Evolutionary conservation across 1,140 invertebrate species (phyloP).

Genomic region (Phymorhynchus buccinoides): DNA sequence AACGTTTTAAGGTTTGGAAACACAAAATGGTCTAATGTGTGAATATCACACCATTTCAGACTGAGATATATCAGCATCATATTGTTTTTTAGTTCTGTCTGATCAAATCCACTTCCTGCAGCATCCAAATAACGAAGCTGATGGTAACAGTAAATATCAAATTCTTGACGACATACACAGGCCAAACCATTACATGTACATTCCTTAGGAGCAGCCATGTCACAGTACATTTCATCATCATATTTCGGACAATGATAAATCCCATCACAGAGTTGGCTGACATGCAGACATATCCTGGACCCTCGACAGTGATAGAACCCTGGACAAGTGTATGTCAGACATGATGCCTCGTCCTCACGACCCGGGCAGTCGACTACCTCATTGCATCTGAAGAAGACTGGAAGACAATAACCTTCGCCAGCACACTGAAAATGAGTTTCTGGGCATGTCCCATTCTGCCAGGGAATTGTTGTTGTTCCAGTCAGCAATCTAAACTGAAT

Average conservation of each 20-base stretch:
- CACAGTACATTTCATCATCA: neutral
- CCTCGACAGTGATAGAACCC: constrained; percentile 27
- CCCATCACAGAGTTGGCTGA: neutral
- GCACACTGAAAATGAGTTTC: constrained; percentile 27
- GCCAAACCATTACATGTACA: neutral
- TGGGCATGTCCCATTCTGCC: neutral
- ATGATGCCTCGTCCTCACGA: constrained; percentile 10
- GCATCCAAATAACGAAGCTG: constrained; percentile 6
- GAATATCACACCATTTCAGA: neutral
- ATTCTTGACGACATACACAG: neutral
- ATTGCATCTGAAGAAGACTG: neutral
- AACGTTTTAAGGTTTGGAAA: neutral
- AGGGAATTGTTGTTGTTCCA: no score
- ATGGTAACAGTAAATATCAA: neutral
- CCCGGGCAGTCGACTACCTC: neutral
- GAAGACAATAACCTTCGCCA: neutral
- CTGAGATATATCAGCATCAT: constrained; percentile 4
- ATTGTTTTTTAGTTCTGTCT: neutral
- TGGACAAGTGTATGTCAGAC: constrained; percentile 6
- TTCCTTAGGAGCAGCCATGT: neutral
- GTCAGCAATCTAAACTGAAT: no score
- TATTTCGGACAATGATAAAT: neutral
- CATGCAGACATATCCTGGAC: neutral
- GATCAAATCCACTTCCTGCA: neutral
- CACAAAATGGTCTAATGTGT: neutral